These are phyloP conservation scores for Lordiphosa mommai DNA, from an alignment of 1,140 invertebrate species.

Conservation along the genomic window DNA sequence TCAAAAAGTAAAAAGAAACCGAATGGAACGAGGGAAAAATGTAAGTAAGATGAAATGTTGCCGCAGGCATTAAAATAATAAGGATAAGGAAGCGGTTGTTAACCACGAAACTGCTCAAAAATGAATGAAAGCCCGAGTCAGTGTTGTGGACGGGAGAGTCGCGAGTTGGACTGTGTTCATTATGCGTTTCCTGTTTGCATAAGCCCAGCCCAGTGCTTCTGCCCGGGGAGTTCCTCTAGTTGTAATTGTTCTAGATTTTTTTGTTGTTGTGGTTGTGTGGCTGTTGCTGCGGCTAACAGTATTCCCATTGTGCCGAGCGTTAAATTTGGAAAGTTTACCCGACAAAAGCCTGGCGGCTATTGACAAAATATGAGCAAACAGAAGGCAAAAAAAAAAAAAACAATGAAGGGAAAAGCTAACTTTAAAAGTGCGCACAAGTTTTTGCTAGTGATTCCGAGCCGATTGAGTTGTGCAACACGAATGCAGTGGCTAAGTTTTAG, in stretches of 20 bases:
- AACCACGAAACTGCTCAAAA: conserved; percentile 76
- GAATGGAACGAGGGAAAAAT: conserved; percentile 33
- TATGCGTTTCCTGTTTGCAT: conserved; percentile 77
- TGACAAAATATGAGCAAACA: conserved; percentile 41
- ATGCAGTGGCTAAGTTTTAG: too few species aligned
- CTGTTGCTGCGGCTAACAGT: conserved; percentile 13
- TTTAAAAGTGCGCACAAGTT: not conserved
- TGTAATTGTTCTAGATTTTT: conserved; percentile 62
- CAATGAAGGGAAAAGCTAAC: not conserved
- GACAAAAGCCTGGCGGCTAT: conserved; percentile 43
- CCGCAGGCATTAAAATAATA: conserved; percentile 77
- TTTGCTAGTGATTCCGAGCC: too few species aligned
- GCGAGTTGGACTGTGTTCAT: conserved; percentile 58
- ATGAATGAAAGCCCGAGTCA: conserved; percentile 61
- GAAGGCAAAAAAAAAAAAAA: conserved; percentile 18
- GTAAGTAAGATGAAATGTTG: conserved; percentile 75
- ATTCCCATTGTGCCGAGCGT: conserved; percentile 63
- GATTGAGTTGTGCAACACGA: too few species aligned
- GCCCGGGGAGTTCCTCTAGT: conserved; percentile 26
- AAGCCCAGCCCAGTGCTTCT: conserved; percentile 36
- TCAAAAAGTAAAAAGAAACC: conserved; percentile 14
- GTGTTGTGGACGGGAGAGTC: conserved; percentile 5
- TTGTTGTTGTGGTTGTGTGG: conserved; percentile 23
- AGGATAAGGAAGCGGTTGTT: conserved; percentile 77
- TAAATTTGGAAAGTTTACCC: conserved; percentile 74